A percentile compares a stretch with the other conserved stretches of the same genome.
Conservation (phyloP, 2,888 invertebrate species). For the Phlogophora meticulosa region DNA sequence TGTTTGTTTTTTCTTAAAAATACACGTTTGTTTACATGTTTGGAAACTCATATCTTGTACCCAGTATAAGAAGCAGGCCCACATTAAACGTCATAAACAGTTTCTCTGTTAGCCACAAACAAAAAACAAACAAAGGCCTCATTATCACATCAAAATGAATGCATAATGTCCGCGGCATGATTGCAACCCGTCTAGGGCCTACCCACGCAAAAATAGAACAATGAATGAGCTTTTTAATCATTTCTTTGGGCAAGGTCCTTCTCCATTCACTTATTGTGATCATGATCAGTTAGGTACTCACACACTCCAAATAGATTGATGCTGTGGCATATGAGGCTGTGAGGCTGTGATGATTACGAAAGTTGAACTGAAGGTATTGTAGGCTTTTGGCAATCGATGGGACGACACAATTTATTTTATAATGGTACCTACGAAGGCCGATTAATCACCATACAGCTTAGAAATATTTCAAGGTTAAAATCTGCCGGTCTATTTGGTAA, state of each 20-base stretch:
- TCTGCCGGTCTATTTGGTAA: too few species aligned
- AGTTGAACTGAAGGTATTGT: neutral
- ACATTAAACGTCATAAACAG: slow-evolving; percentile 14
- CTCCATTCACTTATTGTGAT: slow-evolving; percentile 46
- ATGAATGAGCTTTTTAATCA: slow-evolving; percentile 57
- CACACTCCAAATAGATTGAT: slow-evolving; percentile 16
- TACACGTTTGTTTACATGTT: too few species aligned
- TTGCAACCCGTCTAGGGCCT: slow-evolving; percentile 44
- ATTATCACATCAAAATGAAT: slow-evolving; percentile 57
- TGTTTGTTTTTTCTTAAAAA: too few species aligned
- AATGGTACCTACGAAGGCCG: slow-evolving; percentile 5
- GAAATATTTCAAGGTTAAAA: slow-evolving; percentile 40
- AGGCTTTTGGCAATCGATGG: slow-evolving; percentile 14
- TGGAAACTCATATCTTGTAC: neutral
- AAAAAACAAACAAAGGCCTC: slow-evolving; percentile 57
- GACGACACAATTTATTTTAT: slow-evolving; percentile 27
- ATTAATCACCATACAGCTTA: neutral
- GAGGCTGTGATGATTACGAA: slow-evolving; percentile 41
- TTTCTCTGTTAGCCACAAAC: slow-evolving; percentile 22
- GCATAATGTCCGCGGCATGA: slow-evolving; percentile 40
- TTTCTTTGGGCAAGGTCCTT: slow-evolving; percentile 58
- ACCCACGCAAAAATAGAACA: slow-evolving; percentile 57
- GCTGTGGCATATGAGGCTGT: too few species aligned
- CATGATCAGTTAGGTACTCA: slow-evolving; percentile 32
- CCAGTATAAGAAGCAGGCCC: neutral